Evolutionary conservation across 2,113 vertebrate species (phyloP), one percentile per base, ranked within the genome.

Genomic region (Condylura cristata): DNA sequence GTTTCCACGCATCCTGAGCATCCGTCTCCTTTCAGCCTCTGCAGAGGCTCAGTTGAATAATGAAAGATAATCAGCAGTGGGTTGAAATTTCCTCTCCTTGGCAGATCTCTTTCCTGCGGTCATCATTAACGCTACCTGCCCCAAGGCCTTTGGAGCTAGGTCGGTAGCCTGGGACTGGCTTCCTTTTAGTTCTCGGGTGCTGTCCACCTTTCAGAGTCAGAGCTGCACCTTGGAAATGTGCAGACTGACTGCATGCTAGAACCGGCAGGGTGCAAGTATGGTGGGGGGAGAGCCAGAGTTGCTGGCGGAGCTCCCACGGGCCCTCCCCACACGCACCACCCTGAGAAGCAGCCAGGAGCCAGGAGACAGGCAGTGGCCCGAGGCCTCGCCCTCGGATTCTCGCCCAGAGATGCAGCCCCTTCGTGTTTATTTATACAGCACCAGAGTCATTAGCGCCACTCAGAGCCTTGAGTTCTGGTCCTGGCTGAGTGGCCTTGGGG

Each of bases 41-140:
- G 86, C 34, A 2, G 91, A 93, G 95, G 86, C 93, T 79, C 75
- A 1, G 87, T 65, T 86, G 86, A 95, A 82, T 96, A 91, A 94
- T 94, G 96, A 92, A 95, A 89, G 87, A 63, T 86, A 89, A 84
- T 96, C 86, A 95, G 89, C 76, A 76, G 6, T 74, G 86, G 89
- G 85, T 46, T 97, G 96, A 86, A 81, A 87, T 96, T 83, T 83
- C 80, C 63, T 95, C 74, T 96, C 86, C 75, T 94, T 94, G 91
- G 65, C 71, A 78, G 81, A 26, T 76, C 48, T 56, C 78, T 60
- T 86, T 58, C 46, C 32, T 94, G 8, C 18, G 51, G 0, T 61
- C 51, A 3, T 76, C 8, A 65, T 66, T 80, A 72, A 66, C 26
- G 58, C 58, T 60, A 20, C 30, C 39, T 30, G 8, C 17, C 20